These are phyloP conservation scores for Perca fluviatilis DNA, from an alignment of 2,113 vertebrate genomes.

Conservation along the genomic window DNA sequence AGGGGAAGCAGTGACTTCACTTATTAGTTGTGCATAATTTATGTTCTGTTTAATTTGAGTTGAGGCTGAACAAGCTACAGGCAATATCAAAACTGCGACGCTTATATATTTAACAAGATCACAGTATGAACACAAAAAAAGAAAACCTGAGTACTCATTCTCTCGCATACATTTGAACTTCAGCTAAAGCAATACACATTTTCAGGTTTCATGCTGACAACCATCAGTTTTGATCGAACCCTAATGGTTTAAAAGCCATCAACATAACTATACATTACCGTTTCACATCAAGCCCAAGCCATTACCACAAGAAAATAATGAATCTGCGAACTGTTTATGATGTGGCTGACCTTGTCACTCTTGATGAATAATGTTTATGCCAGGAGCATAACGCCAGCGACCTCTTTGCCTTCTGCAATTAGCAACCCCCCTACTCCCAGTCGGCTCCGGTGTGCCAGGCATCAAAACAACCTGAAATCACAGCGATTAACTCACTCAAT, in stretches of 20 bases:
- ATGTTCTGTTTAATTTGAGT: constrained; percentile 38
- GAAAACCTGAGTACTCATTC: not conserved
- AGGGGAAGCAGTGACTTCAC: constrained; percentile 22
- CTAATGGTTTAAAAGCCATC: not conserved
- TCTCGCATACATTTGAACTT: not conserved
- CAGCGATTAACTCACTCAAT: constrained; percentile 42
- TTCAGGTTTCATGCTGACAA: not conserved
- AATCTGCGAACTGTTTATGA: constrained; percentile 45
- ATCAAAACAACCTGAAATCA: constrained; percentile 69
- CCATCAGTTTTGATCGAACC: constrained; percentile 4
- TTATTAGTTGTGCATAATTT: constrained; percentile 36
- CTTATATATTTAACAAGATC: not conserved
- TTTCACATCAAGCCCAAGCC: not conserved
- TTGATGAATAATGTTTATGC: constrained; percentile 60
- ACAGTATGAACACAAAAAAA: not conserved
- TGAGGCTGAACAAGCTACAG: constrained; percentile 10
- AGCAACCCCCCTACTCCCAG: constrained; percentile 37
- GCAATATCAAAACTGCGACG: not conserved
- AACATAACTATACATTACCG: not conserved
- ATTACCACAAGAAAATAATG: constrained; percentile 47
- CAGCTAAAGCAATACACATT: not conserved
- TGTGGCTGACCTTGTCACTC: constrained; percentile 47
- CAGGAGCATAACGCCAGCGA: constrained; percentile 21
- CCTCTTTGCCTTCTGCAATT: constrained; percentile 55
- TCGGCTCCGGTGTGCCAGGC: constrained; percentile 37